Evolutionary conservation across 2,888 invertebrate genomes (phyloP).

Genomic region (Blomia tropicalis): DNA sequence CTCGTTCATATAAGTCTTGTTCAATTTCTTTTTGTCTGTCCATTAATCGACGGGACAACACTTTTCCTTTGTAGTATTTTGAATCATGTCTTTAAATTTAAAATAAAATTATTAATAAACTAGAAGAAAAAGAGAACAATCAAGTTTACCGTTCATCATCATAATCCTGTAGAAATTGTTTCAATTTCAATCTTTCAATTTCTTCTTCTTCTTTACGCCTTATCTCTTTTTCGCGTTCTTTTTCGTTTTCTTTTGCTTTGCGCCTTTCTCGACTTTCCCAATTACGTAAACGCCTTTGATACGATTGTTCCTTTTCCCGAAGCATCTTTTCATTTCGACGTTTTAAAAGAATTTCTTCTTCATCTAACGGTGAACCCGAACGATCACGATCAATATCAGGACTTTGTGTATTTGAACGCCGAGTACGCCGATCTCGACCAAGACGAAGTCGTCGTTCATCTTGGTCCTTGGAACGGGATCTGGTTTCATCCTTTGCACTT

Average conservation of each 20-base stretch:
- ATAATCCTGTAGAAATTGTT: constrained; percentile 96
- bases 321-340: constrained; percentile 77
- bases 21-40: constrained; percentile 87
- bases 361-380: constrained; percentile 18
- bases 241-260: constrained; percentile 74
- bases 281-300: constrained; percentile 50
- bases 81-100: not conserved
- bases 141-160: constrained; percentile 91
- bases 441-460: not conserved
- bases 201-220: constrained; percentile 66
- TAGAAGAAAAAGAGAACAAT: not conserved
- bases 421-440: constrained; percentile 23
- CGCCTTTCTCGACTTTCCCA: constrained; percentile 83
- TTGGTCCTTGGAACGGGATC: constrained; percentile 12
- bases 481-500: not conserved
- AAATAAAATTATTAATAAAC: not conserved
- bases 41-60: constrained; percentile 70
- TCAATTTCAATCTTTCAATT: constrained; percentile 77
- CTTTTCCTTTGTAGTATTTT: constrained; percentile 49
- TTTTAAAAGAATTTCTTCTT: constrained; percentile 72
- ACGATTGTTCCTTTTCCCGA: constrained; percentile 86
- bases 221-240: constrained; percentile 66
- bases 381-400: not conserved
- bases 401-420: constrained; percentile 4
- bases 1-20: constrained; percentile 70